Conservation (phyloP, 2,888 invertebrate genomes). For the Sinopyrophorus schimmeli region DNA sequence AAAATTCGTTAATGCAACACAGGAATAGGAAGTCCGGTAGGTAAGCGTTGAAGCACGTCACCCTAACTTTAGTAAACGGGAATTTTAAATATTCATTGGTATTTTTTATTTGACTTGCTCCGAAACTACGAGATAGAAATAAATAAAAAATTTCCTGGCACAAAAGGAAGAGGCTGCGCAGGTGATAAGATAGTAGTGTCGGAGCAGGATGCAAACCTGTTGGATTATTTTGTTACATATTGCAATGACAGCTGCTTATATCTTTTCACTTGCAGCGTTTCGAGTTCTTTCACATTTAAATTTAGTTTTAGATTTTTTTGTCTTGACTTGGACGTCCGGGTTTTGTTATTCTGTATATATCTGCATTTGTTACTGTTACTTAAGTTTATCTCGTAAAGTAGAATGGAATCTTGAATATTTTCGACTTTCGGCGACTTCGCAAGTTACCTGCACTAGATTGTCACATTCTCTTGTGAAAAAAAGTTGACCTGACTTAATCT, state of each 20-base stretch:
- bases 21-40: no score
- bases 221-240: conserved; percentile 9
- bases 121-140: conserved; percentile 8
- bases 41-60: not conserved
- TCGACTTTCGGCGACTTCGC: conserved; percentile 4
- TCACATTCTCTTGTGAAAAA: conserved; percentile 27
- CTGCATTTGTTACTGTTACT: not conserved
- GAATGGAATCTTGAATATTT: conserved; percentile 10
- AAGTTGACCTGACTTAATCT: conserved; percentile 32
- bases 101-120: conserved; percentile 6
- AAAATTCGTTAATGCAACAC: no score
- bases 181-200: conserved; percentile 25
- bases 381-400: not conserved
- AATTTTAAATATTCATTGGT: not conserved
- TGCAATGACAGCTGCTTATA: conserved; percentile 16
- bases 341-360: no score
- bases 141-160: conserved; percentile 12
- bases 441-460: conserved; percentile 15
- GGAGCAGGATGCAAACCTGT: conserved; percentile 22
- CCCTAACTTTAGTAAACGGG: not conserved
- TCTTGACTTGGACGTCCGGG: no score
- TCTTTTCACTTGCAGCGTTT: conserved; percentile 13
- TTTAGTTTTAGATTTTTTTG: no score
- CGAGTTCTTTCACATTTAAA: conserved; percentile 3
- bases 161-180: conserved; percentile 15